Conservation (phyloP, 2,797 vertebrate species). For the Zalophus californianus region DNA sequence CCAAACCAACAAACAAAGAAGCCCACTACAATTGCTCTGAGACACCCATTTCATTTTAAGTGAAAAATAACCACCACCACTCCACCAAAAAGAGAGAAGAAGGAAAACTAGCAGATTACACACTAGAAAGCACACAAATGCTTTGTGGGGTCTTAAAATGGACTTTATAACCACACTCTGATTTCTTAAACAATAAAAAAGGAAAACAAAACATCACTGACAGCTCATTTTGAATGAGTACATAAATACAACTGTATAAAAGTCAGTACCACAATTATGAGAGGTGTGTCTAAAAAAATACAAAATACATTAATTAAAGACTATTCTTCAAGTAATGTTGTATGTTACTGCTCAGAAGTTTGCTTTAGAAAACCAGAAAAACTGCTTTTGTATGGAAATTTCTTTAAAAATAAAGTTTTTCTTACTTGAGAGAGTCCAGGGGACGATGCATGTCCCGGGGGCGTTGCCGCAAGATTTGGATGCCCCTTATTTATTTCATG, state of each 20-base stretch:
- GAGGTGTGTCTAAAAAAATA: not conserved
- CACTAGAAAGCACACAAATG: not conserved
- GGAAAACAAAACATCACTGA: not conserved
- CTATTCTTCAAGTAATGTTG: not conserved
- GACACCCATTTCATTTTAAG: not conserved
- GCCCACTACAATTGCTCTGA: not conserved
- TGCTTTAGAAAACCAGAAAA: slow-evolving; percentile 49
- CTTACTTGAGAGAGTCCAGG: slow-evolving; percentile 98
- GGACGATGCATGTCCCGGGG: slow-evolving; percentile 96
- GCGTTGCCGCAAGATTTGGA: slow-evolving; percentile 95
- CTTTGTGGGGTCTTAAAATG: not conserved
- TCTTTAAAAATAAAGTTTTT: slow-evolving; percentile 78
- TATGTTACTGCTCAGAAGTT: not conserved
- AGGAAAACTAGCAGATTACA: not conserved
- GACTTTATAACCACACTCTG: not conserved
- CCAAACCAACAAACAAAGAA: slow-evolving; percentile 23
- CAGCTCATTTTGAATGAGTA: slow-evolving; percentile 7
- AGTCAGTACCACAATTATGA: not conserved
- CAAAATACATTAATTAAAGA: not conserved
- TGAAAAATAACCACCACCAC: slow-evolving; percentile 1
- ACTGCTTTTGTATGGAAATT: not conserved
- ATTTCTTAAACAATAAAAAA: slow-evolving; percentile 56
- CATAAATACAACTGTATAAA: slow-evolving; percentile 19
- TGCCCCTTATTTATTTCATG: slow-evolving; percentile 99
- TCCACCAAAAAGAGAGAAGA: not conserved